Percentiles rank a stretch among this genome's conserved stretches.
Evolutionary conservation across 2,888 invertebrate species (phyloP).

Genomic region (Junonia oenone): DNA sequence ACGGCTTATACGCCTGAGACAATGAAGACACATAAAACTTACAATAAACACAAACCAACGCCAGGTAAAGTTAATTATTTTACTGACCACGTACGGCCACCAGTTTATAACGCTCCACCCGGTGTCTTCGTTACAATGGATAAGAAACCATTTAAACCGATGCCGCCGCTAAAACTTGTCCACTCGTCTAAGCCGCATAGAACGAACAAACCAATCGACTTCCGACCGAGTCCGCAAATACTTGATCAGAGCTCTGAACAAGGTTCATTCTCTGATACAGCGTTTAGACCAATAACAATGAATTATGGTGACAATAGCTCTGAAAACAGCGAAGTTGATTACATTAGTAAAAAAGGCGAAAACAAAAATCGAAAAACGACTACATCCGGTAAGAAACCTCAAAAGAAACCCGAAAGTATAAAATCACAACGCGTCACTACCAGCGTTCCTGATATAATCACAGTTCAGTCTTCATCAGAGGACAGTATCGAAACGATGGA

Average conservation of each 20-base stretch:
- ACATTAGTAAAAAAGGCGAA: conserved; percentile 37
- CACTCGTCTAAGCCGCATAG: conserved; percentile 47
- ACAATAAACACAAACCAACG: conserved; percentile 39
- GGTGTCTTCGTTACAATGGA: conserved; percentile 71
- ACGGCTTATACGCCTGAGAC: conserved; percentile 47
- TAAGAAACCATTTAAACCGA: conserved; percentile 70
- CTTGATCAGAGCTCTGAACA: conserved; percentile 52
- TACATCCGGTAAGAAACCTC: conserved; percentile 41
- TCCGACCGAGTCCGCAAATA: conserved; percentile 68
- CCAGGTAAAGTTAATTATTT: conserved; percentile 53
- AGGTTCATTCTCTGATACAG: conserved; percentile 49
- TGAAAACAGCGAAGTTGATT: conserved; percentile 32
- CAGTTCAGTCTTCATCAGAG: conserved; percentile 39
- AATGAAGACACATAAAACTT: conserved; percentile 41
- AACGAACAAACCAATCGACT: conserved; percentile 48
- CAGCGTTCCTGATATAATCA: conserved; percentile 57
- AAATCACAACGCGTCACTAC: conserved; percentile 44
- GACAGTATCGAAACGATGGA: conserved; percentile 46
- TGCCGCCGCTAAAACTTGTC: conserved; percentile 62
- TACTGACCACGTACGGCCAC: conserved; percentile 60
- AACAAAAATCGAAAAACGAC: conserved; percentile 45
- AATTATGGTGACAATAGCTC: conserved; percentile 41
- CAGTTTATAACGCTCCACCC: conserved; percentile 67
- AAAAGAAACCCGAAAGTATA: conserved; percentile 51
- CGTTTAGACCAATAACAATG: conserved; percentile 61